Base-by-base conservation (phyloP, 2,113 vertebrate species). In the Pontoporia blainvillei region DNA sequence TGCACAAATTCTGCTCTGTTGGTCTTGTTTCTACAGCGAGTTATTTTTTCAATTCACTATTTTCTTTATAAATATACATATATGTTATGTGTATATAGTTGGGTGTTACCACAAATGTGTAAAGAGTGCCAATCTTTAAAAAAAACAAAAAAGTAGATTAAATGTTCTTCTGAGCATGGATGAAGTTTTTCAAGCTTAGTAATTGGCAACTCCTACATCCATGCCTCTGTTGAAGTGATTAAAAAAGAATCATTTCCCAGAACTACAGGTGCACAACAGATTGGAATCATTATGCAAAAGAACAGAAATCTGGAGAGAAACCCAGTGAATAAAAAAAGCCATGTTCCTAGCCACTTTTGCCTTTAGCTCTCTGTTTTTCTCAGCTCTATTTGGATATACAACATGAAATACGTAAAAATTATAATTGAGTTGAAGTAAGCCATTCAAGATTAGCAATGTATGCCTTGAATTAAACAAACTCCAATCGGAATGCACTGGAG, bases 231-330 rank as follows among this genome's bases (percentile, higher is more conserved):
- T 98, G 64, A 98, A 98, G 73, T 4, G 66, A 98, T 97, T 97
- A 88, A 62, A 94, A 97, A 96, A 67, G 72, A 96, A 98, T 71
- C 79, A 67, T 95, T 98, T 98, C 98, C 97, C 98, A 98, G 96
- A 98, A 98, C 88, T 97, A 97, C 98, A 98, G 98, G 98, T 98
- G 98, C 97, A 98, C 36, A 69, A 95, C 97, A 94, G 94, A 95
- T 96, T 95, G 92, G 27, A 93, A 73, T 90, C 84, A 36, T 86
- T 73, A 89, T 75, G 82, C 75, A 94, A 97, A 98, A 97, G 89
- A 95, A 95, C 92, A 98, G 83, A 90, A 96, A 95, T 3, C 94
- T 98, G 97, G 96, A 97, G 75, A 93, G 91, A 97, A 94, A 88
- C 52, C 61, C 67, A 67, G 69, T 52, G 83, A 86, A 93, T 93